Evolutionary conservation across 2,113 vertebrate genomes (phyloP), one percentile per base, ranked within the genome.

Genomic region (Ardeotis arabs): DNA sequence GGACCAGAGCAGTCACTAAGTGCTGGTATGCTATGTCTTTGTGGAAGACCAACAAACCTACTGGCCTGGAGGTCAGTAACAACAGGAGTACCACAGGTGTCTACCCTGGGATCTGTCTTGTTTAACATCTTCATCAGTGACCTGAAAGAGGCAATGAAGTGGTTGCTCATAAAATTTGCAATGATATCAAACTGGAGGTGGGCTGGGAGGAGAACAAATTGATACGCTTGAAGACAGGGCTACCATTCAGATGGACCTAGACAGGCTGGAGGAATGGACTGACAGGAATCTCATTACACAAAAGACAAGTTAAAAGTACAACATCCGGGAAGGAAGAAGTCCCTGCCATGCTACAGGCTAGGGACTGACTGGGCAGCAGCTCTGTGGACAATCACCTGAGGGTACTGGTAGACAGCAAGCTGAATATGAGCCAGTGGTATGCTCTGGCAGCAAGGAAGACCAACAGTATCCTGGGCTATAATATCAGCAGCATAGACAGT

Each of bases 11-110:
- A 63, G 35, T 66, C 55, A 56, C n/a, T 56, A 21, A 86, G 74
- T 79, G 75, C 45, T 83, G 74, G 95, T 75, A 94, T 56, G 77
- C 92, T 63, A 24, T 72, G 68, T 59, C 86, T 93, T 76, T 92
- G 82, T 91, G 93, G 72, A 95, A 93, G 69, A 89, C 74, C 80
- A 95, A 95, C 56, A 97, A 97, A 97, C 63, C 83, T 95, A 89
- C 58, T 47, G 37, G 56, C 27, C 50, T 63, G 29, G 9, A 81
- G 13, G 5, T 10, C 39, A 83, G 20, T 12, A 67, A 63, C 23
- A 73, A 53, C 31, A 31, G 9, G 29, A 90, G 28, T 41, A 60
- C 22, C 31, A 60, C 33, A 66, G 17, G 13, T 8, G 27, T 55
- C 66, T 70, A 10, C 52, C 20, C 14, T 35, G 58, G 41, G 28